These are phyloP conservation scores for Eurystomus gularis DNA, from an alignment of 2,113 vertebrate species.

Conservation along the genomic window DNA sequence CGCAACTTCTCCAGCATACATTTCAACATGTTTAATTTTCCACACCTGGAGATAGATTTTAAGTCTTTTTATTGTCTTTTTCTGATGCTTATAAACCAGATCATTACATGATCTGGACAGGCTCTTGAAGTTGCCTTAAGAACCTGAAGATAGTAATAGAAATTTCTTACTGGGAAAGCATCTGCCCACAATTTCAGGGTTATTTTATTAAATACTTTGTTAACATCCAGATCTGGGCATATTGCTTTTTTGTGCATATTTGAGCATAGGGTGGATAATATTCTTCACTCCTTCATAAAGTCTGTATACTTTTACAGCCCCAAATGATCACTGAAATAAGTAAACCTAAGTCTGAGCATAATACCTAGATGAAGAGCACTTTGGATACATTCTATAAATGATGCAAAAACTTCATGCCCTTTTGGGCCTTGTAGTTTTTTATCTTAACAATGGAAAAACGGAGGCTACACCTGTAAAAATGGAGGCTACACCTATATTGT, in stretches of 20 bases:
- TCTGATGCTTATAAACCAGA: not conserved
- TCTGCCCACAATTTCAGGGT: not conserved
- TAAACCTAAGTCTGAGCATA: not conserved
- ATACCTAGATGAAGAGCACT: not conserved
- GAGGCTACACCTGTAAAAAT: not conserved
- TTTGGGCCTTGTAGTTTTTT: not conserved
- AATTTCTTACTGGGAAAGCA: not conserved
- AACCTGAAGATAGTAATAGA: not conserved
- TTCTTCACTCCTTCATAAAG: not conserved
- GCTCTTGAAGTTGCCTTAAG: not conserved
- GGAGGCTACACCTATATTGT: not conserved
- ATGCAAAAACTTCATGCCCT: not conserved
- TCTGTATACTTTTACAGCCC: not conserved
- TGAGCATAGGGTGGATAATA: not conserved
- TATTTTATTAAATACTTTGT: not conserved
- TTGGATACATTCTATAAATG: not conserved
- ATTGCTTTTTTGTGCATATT: not conserved
- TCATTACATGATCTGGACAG: not conserved
- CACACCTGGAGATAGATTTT: not conserved
- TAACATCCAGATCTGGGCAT: not conserved
- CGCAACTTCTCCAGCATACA: not conserved
- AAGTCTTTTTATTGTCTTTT: not conserved
- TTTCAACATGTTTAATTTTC: not conserved
- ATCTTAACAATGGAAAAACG: not conserved
- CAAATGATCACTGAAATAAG: not conserved